Evolutionary conservation across 1,140 invertebrate genomes (phyloP), one percentile per base, ranked within the genome.

Genomic region (Harpegnathos saltator): DNA sequence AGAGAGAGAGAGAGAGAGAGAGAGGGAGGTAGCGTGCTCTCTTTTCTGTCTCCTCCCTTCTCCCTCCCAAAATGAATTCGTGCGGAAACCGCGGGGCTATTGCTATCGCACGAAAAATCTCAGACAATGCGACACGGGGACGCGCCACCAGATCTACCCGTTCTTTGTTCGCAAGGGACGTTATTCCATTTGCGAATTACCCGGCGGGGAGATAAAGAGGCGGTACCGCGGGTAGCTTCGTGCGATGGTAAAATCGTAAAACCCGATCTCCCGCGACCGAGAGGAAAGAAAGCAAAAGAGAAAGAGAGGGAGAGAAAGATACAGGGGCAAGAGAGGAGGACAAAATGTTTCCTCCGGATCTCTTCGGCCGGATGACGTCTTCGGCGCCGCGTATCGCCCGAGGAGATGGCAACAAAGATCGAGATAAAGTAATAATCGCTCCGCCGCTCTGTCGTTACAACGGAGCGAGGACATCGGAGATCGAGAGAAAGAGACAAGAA

Each of bases 101-200:
- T 29, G 56, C 59, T 83, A 88, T 88, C 87, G 29, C 7, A 54
- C 62, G 87, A 89, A 75, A 89, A 88, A 89, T 89, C 69, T 77
- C 78, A 48, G 82, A 88, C 86, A 87, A 88, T 85, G 72, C 77
- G 77, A 82, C 82, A 56, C 63, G 24, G 22, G 33, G 9, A 44
- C 38, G 59, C 17, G 65, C 59, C 54, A 48, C 59, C 54, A 48
- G 52, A 22, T 80, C 66, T 78, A 17, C 38, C 24, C 17, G 26
- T 29, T 24, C 77, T 85, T 87, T 84, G 69, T 87, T 84, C 59
- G 4, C 62, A 33, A 19, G 29, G 71, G 17, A 71, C 61, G 26
- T 84, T 72, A 80, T 72, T 71, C 82, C 82, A 54, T 62, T 50
- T 58, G 63, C 63, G 66, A 88, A 88, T 87, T 62, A 87, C 80